Percentiles rank a stretch among this genome's conserved stretches.
These are phyloP conservation scores for Silurus meridionalis DNA, from an alignment of 2,113 vertebrate genomes.

Conservation along the genomic window DNA sequence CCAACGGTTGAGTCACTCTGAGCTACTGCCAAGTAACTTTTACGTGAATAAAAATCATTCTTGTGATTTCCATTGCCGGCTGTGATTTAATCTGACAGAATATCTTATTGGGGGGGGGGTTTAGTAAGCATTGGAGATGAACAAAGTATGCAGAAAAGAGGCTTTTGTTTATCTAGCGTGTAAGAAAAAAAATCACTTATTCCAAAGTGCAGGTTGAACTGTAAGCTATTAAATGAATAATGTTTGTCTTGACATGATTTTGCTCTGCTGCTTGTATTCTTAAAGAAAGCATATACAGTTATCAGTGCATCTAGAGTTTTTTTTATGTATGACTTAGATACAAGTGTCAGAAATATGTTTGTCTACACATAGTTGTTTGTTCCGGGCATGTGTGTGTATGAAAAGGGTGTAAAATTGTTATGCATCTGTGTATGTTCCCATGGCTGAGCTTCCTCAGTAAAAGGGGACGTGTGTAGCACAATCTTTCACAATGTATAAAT, in stretches of 20 bases:
- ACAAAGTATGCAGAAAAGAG: not conserved
- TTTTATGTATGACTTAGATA: not conserved
- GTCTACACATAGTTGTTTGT: not conserved
- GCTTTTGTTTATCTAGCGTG: not conserved
- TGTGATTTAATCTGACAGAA: not conserved
- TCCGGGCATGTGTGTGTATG: not conserved
- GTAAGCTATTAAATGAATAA: not conserved
- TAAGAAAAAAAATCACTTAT: not conserved
- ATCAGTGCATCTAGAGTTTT: not conserved
- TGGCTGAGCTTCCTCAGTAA: not conserved
- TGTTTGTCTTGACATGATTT: slow-evolving; percentile 7
- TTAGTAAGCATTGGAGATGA: not conserved
- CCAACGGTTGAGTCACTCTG: not conserved
- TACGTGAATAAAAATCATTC: not conserved
- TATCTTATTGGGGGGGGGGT: not conserved
- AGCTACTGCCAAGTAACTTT: not conserved
- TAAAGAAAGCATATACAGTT: not conserved
- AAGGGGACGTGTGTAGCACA: not conserved
- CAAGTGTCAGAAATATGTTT: not conserved
- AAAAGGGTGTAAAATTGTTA: not conserved
- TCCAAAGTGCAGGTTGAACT: not conserved
- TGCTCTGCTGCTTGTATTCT: not conserved
- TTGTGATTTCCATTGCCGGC: not conserved
- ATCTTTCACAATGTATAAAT: not conserved
- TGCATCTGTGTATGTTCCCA: not conserved